Conservation (phyloP, 2,113 vertebrate genomes). For the Gymnarchus niloticus region DNA sequence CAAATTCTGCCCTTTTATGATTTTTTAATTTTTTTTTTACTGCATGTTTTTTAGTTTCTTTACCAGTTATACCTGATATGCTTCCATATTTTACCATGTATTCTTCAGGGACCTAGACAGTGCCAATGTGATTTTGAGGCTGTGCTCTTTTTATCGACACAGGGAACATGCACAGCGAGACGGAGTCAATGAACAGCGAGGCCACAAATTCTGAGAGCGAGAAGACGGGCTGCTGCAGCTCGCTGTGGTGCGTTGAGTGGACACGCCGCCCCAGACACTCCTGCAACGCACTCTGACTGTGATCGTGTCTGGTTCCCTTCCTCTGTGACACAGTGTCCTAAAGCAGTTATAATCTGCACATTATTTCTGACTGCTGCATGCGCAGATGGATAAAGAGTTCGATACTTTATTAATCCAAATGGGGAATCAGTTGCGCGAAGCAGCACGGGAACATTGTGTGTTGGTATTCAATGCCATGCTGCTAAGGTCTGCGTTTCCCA, state of each 20-base stretch:
- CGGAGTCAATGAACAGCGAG: conserved; percentile 87
- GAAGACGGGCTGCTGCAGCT: conserved; percentile 73
- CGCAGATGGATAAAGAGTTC: not conserved
- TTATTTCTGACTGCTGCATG: not conserved
- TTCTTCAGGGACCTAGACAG: not conserved
- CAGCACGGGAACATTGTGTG: not conserved
- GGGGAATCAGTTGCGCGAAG: not conserved
- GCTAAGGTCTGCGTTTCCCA: not conserved
- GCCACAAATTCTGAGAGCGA: conserved; percentile 77
- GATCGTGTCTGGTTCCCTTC: not conserved
- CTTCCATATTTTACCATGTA: too few relatives aligned
- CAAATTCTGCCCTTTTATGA: too few relatives aligned
- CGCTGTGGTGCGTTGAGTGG: conserved; percentile 81
- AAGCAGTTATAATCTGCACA: too few relatives aligned
- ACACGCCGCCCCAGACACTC: not conserved
- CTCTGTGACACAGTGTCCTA: not conserved
- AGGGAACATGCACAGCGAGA: conserved; percentile 94
- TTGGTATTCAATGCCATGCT: too few relatives aligned
- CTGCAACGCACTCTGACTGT: not conserved
- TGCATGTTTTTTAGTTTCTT: too few relatives aligned
- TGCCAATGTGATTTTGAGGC: not conserved
- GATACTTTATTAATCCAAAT: not conserved
- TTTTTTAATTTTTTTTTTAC: too few relatives aligned
- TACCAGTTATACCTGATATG: too few relatives aligned
- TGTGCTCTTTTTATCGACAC: conserved; percentile 42